Conservation (phyloP, 2,113 vertebrate species). For the Sapayoa aenigma region DNA sequence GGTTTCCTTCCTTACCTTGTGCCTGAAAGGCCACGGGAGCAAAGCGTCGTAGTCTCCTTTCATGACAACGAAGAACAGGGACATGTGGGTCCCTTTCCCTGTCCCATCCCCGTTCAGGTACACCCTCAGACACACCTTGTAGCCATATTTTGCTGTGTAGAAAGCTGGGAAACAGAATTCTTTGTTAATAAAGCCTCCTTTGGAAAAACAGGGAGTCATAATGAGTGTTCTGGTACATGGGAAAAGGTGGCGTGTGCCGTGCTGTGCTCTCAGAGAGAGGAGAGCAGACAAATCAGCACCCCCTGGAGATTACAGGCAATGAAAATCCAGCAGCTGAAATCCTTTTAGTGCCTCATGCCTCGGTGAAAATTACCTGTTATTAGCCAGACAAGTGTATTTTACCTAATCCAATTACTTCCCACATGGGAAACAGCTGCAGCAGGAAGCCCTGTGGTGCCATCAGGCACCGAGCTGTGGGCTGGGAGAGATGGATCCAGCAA, state of each 20-base stretch:
- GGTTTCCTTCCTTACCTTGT: constrained; percentile 76
- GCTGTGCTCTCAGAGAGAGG: background rate
- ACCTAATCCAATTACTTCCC: background rate
- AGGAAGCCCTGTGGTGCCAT: background rate
- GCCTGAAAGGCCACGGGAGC: constrained; percentile 83
- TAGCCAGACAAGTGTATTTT: background rate
- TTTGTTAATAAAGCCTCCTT: background rate
- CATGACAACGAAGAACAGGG: constrained; percentile 86
- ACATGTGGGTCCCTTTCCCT: constrained; percentile 81
- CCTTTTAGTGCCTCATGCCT: background rate
- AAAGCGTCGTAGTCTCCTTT: constrained; percentile 83
- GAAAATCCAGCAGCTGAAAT: background rate
- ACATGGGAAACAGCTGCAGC: background rate
- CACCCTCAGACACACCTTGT: constrained; percentile 82
- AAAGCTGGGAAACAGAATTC: constrained; percentile 73
- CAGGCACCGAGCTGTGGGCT: background rate
- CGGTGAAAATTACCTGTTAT: background rate
- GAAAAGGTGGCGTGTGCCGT: fast-evolving
- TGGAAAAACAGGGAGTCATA: background rate
- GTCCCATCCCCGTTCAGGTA: constrained; percentile 84
- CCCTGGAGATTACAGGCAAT: background rate
- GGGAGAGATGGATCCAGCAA: background rate
- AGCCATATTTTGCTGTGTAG: constrained; percentile 83
- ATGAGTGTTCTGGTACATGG: fast-evolving
- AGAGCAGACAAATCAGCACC: background rate